phyloP scores from a whole-genome alignment of 2,113 vertebrate genomes.

The Eidolon helvum region DNA sequence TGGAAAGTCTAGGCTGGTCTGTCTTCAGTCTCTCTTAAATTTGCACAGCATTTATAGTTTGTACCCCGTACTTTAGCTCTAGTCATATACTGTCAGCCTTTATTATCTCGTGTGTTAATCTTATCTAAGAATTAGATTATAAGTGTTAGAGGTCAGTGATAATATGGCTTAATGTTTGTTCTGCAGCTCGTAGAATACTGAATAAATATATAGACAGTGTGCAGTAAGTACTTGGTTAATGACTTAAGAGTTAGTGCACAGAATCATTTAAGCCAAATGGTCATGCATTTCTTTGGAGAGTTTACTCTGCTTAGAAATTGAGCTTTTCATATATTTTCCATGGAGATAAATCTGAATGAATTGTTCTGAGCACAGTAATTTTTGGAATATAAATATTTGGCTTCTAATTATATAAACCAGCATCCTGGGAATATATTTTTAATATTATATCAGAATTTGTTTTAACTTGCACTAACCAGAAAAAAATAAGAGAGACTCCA shows the following conservation, averaged over 20 bases:
- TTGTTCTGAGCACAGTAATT: conserved; percentile 37
- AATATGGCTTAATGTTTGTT: not conserved
- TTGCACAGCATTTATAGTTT: not conserved
- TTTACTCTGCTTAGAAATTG: conserved; percentile 12
- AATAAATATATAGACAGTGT: not conserved
- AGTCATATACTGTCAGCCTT: not conserved
- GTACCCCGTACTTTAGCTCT: not conserved
- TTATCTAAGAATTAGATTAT: not conserved
- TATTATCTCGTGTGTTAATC: not conserved
- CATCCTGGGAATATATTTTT: not conserved
- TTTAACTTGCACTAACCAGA: not conserved
- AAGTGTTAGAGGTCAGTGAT: not conserved
- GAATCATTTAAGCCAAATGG: not conserved
- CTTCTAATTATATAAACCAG: conserved; percentile 15
- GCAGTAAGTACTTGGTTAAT: not conserved
- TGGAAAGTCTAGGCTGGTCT: not conserved
- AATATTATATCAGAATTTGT: conserved; percentile 23
- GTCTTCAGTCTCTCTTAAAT: not conserved
- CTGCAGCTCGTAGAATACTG: not conserved
- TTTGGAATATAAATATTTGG: conserved; percentile 23
- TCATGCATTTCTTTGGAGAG: not conserved
- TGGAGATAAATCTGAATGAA: conserved; percentile 45
- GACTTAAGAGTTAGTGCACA: conserved; percentile 34
- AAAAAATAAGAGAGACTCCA: not conserved
- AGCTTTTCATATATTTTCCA: not conserved